Evolutionary conservation across 2,888 invertebrate genomes (phyloP), one percentile per base, ranked within the genome.

Genomic region (Poecilobothrus nobilitatus): DNA sequence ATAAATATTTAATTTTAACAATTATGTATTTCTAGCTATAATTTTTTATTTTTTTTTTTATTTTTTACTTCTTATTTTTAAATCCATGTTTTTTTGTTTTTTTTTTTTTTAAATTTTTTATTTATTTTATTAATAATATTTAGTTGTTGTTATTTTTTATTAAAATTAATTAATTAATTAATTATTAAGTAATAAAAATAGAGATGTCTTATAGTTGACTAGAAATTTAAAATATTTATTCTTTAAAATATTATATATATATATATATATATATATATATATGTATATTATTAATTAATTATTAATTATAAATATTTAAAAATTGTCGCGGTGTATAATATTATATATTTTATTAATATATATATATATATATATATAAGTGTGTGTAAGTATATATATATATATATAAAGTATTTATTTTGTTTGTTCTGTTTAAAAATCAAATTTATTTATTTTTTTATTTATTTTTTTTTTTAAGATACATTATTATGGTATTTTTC

Each of bases 171-270:
- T 27, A 27, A 68, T 63, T 66, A 63, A 68, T 66, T 62, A n/a
- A 62, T 62, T 20, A 62, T 62, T 63, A 63, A 63, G 9, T 63
- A 69, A 69, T 67, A 67, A 65, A 65, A 53, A 53, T 53, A 53
- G n/a, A 53, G 68, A 63, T 70, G 70, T 70, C 70, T 70, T 70
- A 68, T 70, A 70, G 66, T 70, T 70, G 70, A 70, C 70, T 70
- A 70, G 70, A 70, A 65, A 68, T 70, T 64, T 68, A 68, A 65
- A 68, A 66, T 34, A 41, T 67, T 67, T 66, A 34, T n/a, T 44
- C 66, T 67, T 27, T 27, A 27, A n/a, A 41, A 63, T 53, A 18
- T 37, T 21, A 64, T 21, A n/a, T n/a, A n/a, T n/a, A n/a, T n/a
- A n/a, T n/a, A n/a, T n/a, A n/a, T n/a, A n/a, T n/a, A n/a, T n/a